Conservation (phyloP, 2,888 invertebrate species). For the Disparrhopalites patrizii region DNA sequence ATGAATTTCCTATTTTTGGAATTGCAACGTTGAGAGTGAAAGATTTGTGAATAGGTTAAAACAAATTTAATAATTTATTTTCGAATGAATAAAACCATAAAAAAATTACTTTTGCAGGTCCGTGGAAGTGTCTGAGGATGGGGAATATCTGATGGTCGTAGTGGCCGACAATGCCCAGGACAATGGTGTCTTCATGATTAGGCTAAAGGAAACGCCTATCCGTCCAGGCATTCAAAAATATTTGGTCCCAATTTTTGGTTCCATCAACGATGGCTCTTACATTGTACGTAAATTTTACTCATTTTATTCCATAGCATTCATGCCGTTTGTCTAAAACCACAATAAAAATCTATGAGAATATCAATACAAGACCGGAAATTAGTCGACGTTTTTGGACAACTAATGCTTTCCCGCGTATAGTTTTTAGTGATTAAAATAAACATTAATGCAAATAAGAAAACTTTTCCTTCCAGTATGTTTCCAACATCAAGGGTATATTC, state of each 20-base stretch:
- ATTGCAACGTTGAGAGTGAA: no score
- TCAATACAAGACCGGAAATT: no score
- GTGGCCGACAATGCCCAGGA: neutral
- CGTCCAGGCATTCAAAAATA: neutral
- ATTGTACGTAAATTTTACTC: neutral
- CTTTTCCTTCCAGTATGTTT: slow-evolving; percentile 68
- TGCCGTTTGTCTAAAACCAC: no score
- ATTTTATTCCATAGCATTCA: no score
- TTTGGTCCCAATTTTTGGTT: neutral
- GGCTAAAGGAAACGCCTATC: neutral
- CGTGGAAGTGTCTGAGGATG: neutral
- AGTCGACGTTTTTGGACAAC: no score
- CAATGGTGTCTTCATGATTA: neutral
- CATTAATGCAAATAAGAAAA: neutral
- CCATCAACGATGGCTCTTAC: neutral
- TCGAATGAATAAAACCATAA: no score
- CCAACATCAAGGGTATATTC: slow-evolving; percentile 70
- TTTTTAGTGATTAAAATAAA: neutral
- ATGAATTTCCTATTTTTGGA: no score
- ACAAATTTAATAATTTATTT: no score
- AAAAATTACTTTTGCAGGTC: neutral
- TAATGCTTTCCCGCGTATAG: no score
- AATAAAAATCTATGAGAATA: no score
- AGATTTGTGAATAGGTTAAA: no score
- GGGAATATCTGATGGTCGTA: slow-evolving; percentile 6